Conservation (phyloP, 2,113 vertebrate genomes). For the Clinocottus analis region DNA sequence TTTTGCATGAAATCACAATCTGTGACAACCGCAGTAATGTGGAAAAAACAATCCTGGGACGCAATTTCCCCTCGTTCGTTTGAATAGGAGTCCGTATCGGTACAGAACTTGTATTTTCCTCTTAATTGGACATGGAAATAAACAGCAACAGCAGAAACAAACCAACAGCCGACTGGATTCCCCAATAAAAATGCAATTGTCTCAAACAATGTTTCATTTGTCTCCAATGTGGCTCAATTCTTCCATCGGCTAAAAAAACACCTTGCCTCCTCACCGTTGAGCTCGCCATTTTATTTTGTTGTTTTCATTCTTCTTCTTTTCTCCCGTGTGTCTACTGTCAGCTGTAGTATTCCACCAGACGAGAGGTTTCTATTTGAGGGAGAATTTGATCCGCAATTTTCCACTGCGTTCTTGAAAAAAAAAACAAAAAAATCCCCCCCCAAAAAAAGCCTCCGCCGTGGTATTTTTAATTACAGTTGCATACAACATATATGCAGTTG, state of each 20-base stretch:
- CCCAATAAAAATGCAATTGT: conserved; percentile 77
- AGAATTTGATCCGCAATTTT: conserved; percentile 61
- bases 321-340: conserved; percentile 54
- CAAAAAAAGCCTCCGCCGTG: conserved; percentile 5
- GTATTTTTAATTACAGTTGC: conserved; percentile 65
- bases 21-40: conserved; percentile 68
- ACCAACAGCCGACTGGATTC: conserved; percentile 62
- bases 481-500: conserved; percentile 58
- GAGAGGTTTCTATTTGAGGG: conserved; percentile 50
- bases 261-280: conserved; percentile 45
- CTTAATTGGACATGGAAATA: conserved; percentile 76
- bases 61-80: conserved; percentile 54
- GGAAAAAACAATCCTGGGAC: conserved; percentile 62
- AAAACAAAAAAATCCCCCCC: conserved; percentile 35
- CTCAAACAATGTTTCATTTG: conserved; percentile 72
- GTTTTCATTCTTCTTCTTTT: conserved; percentile 61
- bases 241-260: conserved; percentile 58
- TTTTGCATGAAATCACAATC: conserved; percentile 81
- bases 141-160: conserved; percentile 64
- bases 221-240: conserved; percentile 55
- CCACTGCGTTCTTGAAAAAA: conserved; percentile 41
- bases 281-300: conserved; percentile 56
- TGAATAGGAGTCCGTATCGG: conserved; percentile 58
- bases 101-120: conserved; percentile 69
- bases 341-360: conserved; percentile 60